Evolutionary conservation across 2,888 invertebrate species (phyloP).

Genomic region (Endomychus coccineus): DNA sequence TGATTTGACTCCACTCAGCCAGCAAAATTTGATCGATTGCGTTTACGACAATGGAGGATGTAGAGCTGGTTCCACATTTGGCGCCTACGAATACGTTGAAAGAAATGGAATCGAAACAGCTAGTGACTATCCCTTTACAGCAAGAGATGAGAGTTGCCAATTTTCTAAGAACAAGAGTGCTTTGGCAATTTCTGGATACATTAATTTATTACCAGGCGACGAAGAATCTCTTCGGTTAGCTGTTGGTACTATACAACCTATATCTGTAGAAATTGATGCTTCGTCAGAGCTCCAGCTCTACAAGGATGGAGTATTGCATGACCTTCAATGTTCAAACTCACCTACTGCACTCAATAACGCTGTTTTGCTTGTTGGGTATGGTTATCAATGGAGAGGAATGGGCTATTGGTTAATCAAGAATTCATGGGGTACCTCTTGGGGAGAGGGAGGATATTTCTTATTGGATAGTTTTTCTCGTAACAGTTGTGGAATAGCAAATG

Average conservation of each 20-base stretch:
- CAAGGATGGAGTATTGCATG: constrained; percentile 70
- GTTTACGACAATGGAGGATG: constrained; percentile 89
- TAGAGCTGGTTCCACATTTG: constrained; percentile 76
- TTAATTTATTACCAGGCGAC: constrained; percentile 60
- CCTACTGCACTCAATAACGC: constrained; percentile 81
- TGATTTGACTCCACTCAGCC: no score
- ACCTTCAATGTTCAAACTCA: constrained; percentile 61
- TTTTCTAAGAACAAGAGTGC: constrained; percentile 14
- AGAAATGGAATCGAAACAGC: no score
- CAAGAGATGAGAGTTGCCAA: constrained; percentile 23
- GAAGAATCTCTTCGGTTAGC: constrained; percentile 57
- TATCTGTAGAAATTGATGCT: constrained; percentile 82
- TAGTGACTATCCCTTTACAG: constrained; percentile 46
- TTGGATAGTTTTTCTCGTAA: constrained; percentile 43
- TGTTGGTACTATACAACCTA: constrained; percentile 73
- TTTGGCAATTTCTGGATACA: no score
- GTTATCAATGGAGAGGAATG: constrained; percentile 49
- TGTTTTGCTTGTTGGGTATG: constrained; percentile 70
- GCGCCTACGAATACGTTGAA: constrained; percentile 75
- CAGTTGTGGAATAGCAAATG: constrained; percentile 72
- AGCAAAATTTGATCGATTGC: constrained; percentile 83
- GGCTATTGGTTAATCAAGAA: constrained; percentile 63
- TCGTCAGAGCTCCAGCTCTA: constrained; percentile 74
- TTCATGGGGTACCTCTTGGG: constrained; percentile 48
- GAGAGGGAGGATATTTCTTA: constrained; percentile 28